Percentiles rank a stretch among this genome's conserved stretches.
These are phyloP conservation scores for Istiophorus platypterus DNA, from an alignment of 2,113 vertebrate genomes.

Conservation along the genomic window DNA sequence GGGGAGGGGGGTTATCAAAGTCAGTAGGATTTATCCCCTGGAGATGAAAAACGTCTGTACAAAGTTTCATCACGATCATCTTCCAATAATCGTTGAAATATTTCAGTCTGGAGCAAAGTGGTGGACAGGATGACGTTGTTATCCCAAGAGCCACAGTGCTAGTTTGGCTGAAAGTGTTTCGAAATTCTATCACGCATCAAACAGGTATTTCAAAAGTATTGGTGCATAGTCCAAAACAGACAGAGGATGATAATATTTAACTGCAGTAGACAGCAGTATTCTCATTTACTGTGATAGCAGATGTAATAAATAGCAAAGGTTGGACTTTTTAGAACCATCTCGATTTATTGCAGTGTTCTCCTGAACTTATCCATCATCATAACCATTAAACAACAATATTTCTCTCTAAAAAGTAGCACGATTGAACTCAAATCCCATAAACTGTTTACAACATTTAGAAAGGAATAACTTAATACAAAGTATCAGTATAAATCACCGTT, in stretches of 20 bases:
- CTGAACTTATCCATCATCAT: slow-evolving; percentile 23
- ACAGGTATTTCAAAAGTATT: too few species aligned
- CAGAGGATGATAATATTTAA: background rate
- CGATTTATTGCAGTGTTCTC: slow-evolving; percentile 68
- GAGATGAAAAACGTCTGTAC: background rate
- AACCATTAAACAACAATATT: slow-evolving; percentile 44
- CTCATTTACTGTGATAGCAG: background rate
- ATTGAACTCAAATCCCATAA: slow-evolving; percentile 2
- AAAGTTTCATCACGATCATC: background rate
- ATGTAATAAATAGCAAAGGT: background rate
- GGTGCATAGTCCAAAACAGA: too few species aligned
- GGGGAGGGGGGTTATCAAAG: background rate
- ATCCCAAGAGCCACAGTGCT: too few species aligned
- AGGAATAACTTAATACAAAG: slow-evolving; percentile 40
- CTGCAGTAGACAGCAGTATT: background rate
- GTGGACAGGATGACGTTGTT: too few species aligned
- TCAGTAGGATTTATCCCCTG: background rate
- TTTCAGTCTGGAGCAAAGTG: background rate
- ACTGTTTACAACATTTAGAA: slow-evolving; percentile 33
- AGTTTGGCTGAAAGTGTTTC: too few species aligned
- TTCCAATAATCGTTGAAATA: background rate
- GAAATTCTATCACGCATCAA: too few species aligned
- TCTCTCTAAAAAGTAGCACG: slow-evolving; percentile 4
- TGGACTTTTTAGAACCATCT: slow-evolving; percentile 35
- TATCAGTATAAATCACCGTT: slow-evolving; percentile 37